Conservation (phyloP, 2,113 vertebrate species). For the Paralichthys olivaceus region DNA sequence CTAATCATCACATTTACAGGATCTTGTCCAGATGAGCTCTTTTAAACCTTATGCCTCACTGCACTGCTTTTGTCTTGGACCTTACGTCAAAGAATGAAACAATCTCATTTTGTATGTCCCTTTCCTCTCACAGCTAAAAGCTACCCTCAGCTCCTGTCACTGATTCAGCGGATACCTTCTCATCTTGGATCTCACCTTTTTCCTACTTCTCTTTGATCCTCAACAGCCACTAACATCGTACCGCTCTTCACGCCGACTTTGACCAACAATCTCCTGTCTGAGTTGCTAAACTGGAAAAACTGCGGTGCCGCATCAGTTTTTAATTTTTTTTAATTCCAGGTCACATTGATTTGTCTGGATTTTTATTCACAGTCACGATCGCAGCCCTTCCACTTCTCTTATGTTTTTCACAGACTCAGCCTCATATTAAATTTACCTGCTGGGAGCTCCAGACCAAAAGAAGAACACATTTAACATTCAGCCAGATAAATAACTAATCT, state of each 20-base stretch:
- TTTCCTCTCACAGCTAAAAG: not conserved
- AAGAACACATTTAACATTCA: not conserved
- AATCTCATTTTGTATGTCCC: not conserved
- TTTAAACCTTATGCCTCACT: not conserved
- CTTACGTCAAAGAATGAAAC: not conserved
- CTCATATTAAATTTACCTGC: slow-evolving; percentile 24
- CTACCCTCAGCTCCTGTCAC: not conserved
- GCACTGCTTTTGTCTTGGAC: not conserved
- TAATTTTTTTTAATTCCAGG: slow-evolving; percentile 17
- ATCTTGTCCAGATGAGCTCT: not conserved
- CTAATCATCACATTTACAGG: not conserved
- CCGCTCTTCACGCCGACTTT: not conserved
- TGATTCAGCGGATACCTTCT: not conserved
- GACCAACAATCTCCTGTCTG: slow-evolving; percentile 6
- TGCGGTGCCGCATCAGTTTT: slow-evolving; percentile 16
- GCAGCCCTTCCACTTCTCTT: not conserved
- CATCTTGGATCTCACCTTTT: not conserved
- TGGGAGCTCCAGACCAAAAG: slow-evolving; percentile 6
- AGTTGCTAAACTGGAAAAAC: slow-evolving; percentile 40
- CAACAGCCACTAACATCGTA: not conserved
- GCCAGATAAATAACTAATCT: slow-evolving; percentile 1
- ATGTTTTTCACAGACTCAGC: slow-evolving; percentile 20
- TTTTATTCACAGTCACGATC: slow-evolving; percentile 35
- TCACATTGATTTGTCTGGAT: slow-evolving; percentile 42
- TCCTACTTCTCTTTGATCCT: slow-evolving; percentile 12